These are phyloP conservation scores for Antennarius maculatus DNA, from an alignment of 2,797 vertebrate species.

Conservation along the genomic window DNA sequence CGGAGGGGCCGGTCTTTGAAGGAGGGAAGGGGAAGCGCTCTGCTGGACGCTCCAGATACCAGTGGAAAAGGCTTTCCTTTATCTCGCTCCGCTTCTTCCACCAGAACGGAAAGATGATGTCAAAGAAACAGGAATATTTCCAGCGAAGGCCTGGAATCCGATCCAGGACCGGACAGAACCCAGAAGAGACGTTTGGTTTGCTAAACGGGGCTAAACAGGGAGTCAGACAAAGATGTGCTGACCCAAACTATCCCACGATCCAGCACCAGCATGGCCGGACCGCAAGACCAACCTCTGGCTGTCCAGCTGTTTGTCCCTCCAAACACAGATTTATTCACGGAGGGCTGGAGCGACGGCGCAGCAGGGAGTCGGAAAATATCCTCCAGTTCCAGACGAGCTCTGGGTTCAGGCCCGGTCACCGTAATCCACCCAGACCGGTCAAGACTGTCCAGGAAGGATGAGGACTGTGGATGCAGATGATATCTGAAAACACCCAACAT, in stretches of 20 bases:
- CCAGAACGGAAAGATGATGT: conserved; percentile 59
- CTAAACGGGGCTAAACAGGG: neutral
- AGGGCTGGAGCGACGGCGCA: conserved; percentile 26
- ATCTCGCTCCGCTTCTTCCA: conserved; percentile 50
- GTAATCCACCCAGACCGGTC: neutral
- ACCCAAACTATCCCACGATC: conserved; percentile 75
- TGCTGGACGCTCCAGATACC: conserved; percentile 64
- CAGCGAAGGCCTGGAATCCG: conserved; percentile 56
- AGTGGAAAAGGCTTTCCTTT: conserved; percentile 64
- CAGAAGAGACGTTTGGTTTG: neutral
- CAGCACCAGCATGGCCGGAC: conserved; percentile 68
- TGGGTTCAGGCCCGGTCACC: neutral
- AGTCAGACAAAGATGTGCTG: conserved; percentile 41
- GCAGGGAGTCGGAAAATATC: conserved; percentile 25
- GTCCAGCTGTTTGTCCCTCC: conserved; percentile 67
- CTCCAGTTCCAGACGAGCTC: conserved; percentile 34
- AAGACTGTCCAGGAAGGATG: too few species aligned
- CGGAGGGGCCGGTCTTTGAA: conserved; percentile 67
- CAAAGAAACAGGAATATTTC: conserved; percentile 64
- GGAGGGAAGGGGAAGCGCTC: conserved; percentile 74
- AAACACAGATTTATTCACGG: conserved; percentile 45
- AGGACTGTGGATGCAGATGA: too few species aligned
- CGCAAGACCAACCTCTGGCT: conserved; percentile 69
- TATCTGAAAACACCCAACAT: too few species aligned
- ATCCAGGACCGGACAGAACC: conserved; percentile 16